These are phyloP conservation scores for Homalodisca vitripennis DNA, from an alignment of 1,140 invertebrate species.

Conservation along the genomic window DNA sequence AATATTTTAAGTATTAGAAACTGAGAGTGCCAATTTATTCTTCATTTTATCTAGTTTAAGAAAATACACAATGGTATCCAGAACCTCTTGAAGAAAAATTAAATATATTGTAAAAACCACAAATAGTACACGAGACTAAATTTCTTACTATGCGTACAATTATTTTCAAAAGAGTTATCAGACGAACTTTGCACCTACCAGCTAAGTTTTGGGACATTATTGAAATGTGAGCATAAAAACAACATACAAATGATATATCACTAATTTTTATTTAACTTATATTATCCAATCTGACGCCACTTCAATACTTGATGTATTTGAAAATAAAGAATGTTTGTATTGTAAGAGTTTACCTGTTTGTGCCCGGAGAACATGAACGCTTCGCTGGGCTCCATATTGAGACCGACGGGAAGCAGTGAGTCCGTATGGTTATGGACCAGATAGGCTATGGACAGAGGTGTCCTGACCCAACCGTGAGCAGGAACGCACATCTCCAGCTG, in stretches of 20 bases:
- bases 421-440: constrained; percentile 69
- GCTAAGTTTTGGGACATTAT: too few species aligned
- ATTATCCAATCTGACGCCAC: neutral
- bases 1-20: too few species aligned
- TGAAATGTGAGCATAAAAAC: neutral
- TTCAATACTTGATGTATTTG: neutral
- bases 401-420: constrained; percentile 67
- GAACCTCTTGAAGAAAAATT: too few species aligned
- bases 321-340: neutral
- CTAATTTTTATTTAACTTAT: too few species aligned
- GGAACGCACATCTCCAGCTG: constrained; percentile 70
- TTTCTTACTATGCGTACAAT: too few species aligned
- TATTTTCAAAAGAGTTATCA: too few species aligned
- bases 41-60: too few species aligned
- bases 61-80: too few species aligned
- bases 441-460: constrained; percentile 67
- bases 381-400: constrained; percentile 78
- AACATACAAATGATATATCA: neutral
- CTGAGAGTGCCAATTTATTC: too few species aligned
- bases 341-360: constrained; percentile 63
- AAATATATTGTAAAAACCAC: too few species aligned
- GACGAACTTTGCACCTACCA: too few species aligned
- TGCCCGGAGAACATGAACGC: constrained; percentile 90
- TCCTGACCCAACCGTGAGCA: constrained; percentile 69
- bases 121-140: too few species aligned